Evolutionary conservation across 1,140 invertebrate species (phyloP).

Genomic region (Trachymyrmex cornetzi): DNA sequence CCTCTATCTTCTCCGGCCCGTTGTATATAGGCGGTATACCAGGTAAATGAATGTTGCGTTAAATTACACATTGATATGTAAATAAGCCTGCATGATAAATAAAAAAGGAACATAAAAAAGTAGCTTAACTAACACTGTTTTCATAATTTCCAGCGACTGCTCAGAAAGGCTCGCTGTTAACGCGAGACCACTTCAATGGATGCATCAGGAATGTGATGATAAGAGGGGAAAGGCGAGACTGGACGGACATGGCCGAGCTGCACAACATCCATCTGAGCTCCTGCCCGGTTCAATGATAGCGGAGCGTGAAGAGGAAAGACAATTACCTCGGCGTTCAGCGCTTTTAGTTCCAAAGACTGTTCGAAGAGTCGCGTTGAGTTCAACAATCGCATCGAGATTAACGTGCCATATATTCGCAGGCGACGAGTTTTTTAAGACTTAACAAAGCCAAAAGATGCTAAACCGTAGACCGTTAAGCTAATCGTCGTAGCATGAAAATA

Average conservation of each 20-base stretch:
- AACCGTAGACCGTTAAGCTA: slow-evolving; percentile 67
- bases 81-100: neutral
- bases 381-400: slow-evolving; percentile 62
- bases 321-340: slow-evolving; percentile 65
- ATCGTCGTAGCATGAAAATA: slow-evolving; percentile 22
- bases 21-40: slow-evolving; percentile 95
- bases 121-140: neutral
- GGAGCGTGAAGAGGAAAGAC: slow-evolving; percentile 14
- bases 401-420: slow-evolving; percentile 73
- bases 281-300: slow-evolving; percentile 89
- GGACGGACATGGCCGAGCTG: slow-evolving; percentile 93
- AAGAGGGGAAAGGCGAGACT: slow-evolving; percentile 90
- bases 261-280: slow-evolving; percentile 95
- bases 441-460: slow-evolving; percentile 84
- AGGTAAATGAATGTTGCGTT: slow-evolving; percentile 87
- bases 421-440: slow-evolving; percentile 69
- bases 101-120: neutral
- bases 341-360: slow-evolving; percentile 83
- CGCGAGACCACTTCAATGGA: slow-evolving; percentile 94
- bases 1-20: slow-evolving; percentile 86
- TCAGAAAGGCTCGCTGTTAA: slow-evolving; percentile 89
- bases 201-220: slow-evolving; percentile 95
- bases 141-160: slow-evolving; percentile 88
- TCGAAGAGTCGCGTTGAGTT: slow-evolving; percentile 66
- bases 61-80: neutral